These are phyloP conservation scores for Geopemphigus sp. DNA, from an alignment of 1,140 invertebrate species.

Conservation along the genomic window DNA sequence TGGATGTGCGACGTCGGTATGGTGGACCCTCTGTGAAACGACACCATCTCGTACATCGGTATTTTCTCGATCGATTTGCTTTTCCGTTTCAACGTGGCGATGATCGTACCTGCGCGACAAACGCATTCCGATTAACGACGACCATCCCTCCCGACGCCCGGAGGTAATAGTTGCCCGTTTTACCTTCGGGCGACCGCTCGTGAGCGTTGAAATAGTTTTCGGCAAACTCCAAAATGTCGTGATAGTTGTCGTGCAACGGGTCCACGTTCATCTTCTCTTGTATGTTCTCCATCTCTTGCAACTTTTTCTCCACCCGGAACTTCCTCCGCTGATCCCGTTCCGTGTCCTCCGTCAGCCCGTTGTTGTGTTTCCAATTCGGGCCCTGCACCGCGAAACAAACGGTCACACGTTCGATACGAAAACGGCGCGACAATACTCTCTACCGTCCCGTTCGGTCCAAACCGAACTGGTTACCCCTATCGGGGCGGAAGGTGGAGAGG, in stretches of 20 bases:
- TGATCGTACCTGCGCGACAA: constrained; percentile 66
- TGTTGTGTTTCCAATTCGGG: constrained; percentile 14
- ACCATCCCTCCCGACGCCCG: too few species aligned
- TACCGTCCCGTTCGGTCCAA: too few species aligned
- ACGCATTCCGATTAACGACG: not conserved
- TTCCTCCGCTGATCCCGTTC: constrained; percentile 75
- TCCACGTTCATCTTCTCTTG: constrained; percentile 58
- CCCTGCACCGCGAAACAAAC: not conserved
- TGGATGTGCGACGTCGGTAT: constrained; percentile 94
- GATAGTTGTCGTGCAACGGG: constrained; percentile 58
- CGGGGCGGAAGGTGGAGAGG: too few species aligned
- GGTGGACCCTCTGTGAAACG: constrained; percentile 78
- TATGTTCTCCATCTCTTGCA: constrained; percentile 69
- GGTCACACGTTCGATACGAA: too few species aligned
- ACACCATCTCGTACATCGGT: constrained; percentile 90
- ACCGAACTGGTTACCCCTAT: too few species aligned
- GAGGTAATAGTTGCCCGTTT: too few species aligned
- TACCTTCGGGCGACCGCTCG: constrained; percentile 61
- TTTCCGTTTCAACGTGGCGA: constrained; percentile 83
- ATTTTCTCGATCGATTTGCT: constrained; percentile 74
- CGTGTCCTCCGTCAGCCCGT: constrained; percentile 52
- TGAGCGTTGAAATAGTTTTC: constrained; percentile 91
- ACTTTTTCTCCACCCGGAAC: constrained; percentile 78
- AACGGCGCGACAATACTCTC: too few species aligned
- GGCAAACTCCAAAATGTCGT: constrained; percentile 89